Evolutionary conservation across 64 coral and sea anemone species (phyloP), one percentile per base, ranked within the genome.

Genomic region (Dendrophyllia cribrosa): DNA sequence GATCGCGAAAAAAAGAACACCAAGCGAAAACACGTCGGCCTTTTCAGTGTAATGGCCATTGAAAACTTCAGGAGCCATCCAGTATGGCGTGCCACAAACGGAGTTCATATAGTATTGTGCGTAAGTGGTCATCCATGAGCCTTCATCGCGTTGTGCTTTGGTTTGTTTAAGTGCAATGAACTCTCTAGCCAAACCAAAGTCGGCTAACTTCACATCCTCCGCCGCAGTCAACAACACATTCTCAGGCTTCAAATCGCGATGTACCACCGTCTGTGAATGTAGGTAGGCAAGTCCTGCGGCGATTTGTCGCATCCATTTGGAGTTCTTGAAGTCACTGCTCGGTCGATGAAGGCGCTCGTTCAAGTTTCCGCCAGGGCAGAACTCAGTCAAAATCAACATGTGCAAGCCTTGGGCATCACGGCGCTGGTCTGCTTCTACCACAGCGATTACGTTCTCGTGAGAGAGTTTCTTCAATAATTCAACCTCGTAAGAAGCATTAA

Each of bases 111-210:
- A n/a, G n/a, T 58, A 7, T 13, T 58, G 55, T 58, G 7, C 2
- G 10, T 69, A 23, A 1, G n/a, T 69, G 10, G 66, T 24, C 22
- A 6, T 1, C 23, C 58, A 82, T n/a, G 68, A 70, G 16, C 77
- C 76, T 5, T 51, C 49, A 71, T 66, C 62, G 34, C 34, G 34
- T 34, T 72, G 53, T 52, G 52, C 1, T 52, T 66, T 69, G 20
- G 83, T 44, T 53, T 43, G 53, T 77, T 44, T 88, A 51, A 94
- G 58, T 26, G 66, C 15, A 68, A 75, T 74, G 45, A 74, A 91
- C 58, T 91, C 65, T 77, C 93, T 56, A 63, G 93, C 93, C 74
- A 95, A 79, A 20, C 88, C 88, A 73, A 95, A 95, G 86, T 95
- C 93, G 9, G 73, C 93, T 43, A 95, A 83, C 48, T 95, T 95